Evolutionary conservation across 23 tunicate genomes (phyloP), one percentile per base, ranked within the genome.

Genomic region (Trididemnum miniatum): DNA sequence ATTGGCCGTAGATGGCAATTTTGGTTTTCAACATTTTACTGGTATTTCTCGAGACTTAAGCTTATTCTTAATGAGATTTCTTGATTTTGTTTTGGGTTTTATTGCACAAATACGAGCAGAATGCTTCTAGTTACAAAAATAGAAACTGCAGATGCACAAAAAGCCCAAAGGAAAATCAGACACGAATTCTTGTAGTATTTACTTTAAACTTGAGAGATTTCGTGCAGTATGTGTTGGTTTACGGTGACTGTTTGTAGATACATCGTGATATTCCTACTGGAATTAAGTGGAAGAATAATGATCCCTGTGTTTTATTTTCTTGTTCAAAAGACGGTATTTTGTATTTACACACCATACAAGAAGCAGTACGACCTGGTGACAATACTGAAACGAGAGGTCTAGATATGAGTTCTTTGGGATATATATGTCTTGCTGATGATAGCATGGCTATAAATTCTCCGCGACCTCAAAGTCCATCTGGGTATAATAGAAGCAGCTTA

Each of bases 281-380:
- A 0, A 93, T 93, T 35, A 82, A 40, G 5, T 93, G 98, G 98
- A 88, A 81, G 38, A 52, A 88, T 20, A 80, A 57, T 24, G 89
- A 88, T 51, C 89, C 89, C 22, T 71, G 74, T 25, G 67, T 72
- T 51, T 28, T 92, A 36, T 92, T 83, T 59, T 80, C 89, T 2
- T 87, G 92, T 73, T 92, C 97, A 32, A 87, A 92, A 62, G 92
- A 92, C 73, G 92, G 97, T 22, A 65, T 79, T 29, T 54, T 92
- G 66, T 59, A 31, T 28, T 62, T 88, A 79, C 89, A 92, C 59
- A 51, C 86, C 0, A 83, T 87, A 35, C 51, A 54, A 9, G 97
- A 92, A 35, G 92, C 97, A 1, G 35, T 75, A 24, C 59, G 85
- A 34, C 89, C 92, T 1, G 76, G 73, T 0, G 89, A 87, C 50